A percentile compares a stretch with the other conserved stretches of the same genome.
phyloP scores from a whole-genome alignment of 1,140 invertebrate species.

The Battus philenor region DNA sequence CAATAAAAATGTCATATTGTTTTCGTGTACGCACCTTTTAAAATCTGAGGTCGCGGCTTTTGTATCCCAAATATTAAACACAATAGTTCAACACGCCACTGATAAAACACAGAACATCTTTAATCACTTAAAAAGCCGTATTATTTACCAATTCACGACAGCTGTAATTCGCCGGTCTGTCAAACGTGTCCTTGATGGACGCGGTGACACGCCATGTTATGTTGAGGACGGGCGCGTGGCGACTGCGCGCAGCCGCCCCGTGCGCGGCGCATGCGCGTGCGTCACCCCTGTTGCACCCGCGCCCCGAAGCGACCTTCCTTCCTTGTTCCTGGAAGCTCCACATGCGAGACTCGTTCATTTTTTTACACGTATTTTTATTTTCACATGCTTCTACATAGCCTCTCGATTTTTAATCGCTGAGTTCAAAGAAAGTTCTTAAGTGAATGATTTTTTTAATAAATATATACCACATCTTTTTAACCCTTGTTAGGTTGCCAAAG shows the following conservation, averaged over 20 bases:
- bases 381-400: too few relatives aligned
- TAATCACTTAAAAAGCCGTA: constrained; percentile 28
- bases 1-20: constrained; percentile 17
- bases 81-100: constrained; percentile 36
- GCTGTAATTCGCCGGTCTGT: constrained; percentile 50
- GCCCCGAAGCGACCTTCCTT: constrained; percentile 27
- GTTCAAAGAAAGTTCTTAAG: too few relatives aligned
- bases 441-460: too few relatives aligned
- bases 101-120: constrained; percentile 27
- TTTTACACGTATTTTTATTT: too few relatives aligned
- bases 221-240: constrained; percentile 63
- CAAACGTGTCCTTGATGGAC: constrained; percentile 58
- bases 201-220: constrained; percentile 56
- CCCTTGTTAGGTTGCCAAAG: too few relatives aligned
- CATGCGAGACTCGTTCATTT: too few relatives aligned
- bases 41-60: constrained; percentile 41
- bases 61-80: constrained; percentile 53
- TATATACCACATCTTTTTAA: too few relatives aligned
- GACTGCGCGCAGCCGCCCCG: constrained; percentile 68
- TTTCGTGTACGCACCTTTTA: constrained; percentile 52
- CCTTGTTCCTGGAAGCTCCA: constrained; percentile 22
- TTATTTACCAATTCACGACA: constrained; percentile 33
- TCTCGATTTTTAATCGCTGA: too few relatives aligned
- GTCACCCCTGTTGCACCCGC: constrained; percentile 39
- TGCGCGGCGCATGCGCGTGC: constrained; percentile 53